Evolutionary conservation across 2,797 vertebrate genomes (phyloP), one percentile per base, ranked within the genome.

Genomic region (Pangasius mekongensis): DNA sequence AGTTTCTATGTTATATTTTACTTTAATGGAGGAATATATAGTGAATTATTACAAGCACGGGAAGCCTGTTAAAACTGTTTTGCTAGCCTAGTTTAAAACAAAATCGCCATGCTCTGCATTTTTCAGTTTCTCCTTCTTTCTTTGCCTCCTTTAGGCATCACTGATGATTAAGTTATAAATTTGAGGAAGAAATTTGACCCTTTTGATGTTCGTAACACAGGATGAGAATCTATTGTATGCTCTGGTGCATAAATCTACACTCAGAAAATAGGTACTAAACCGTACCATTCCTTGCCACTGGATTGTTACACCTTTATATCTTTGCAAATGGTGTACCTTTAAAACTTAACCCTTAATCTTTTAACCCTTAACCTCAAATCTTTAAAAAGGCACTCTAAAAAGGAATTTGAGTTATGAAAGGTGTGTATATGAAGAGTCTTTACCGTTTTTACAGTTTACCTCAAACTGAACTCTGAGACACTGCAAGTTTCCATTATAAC

Each of bases 61-160:
- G 56, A 82, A 82, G 33, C 30, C 9, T 39, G 54, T 81, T 58
- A 81, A 82, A 60, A 39, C 56, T 36, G 54, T 83, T 47, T 43
- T 64, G 13, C 80, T 18, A n/a, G 24, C 58, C 24, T 64, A 47
- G 36, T 83, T 83, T 47, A 39, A 83, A 83, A 64, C 58, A 83
- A 47, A 83, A 82, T 7, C 27, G 36, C 58, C 80, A n/a, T 47
- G 1, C 22, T 83, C 13, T n/a, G 80, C 80, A n/a, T 64, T 43
- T 62, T 81, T 60, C 4, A 52, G 33, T 80, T 13, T 39, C 36
- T 81, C 77, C 77, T 58, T 30, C 27, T 56, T 60, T 33, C 56
- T 60, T 82, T 16, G 22, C 56, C 56, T 82, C 33, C 78, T 82
- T 43, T 27, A 62, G 56, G 56, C 78, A 16, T 82, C 56, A 27